phyloP scores from a whole-genome alignment of 1,140 invertebrate species.

The Teleogryllus occipitalis region DNA sequence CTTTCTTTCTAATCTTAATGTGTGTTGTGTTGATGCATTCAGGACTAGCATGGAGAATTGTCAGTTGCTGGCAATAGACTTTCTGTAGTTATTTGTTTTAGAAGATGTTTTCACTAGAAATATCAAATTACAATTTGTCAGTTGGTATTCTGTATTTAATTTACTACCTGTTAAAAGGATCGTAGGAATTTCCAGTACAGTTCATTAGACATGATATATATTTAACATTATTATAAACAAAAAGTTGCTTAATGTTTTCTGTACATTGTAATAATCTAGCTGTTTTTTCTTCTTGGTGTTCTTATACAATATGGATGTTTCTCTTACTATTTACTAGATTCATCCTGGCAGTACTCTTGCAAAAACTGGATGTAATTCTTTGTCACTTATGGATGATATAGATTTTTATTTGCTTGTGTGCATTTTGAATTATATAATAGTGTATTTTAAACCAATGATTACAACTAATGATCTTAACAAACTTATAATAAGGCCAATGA shows the following conservation, averaged over 20 bases:
- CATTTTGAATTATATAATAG: conserved; percentile 2
- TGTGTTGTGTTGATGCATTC: neutral
- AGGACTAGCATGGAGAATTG: neutral
- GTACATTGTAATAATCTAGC: neutral
- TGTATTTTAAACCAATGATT: neutral
- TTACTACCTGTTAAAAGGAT: neutral
- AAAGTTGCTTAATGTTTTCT: neutral
- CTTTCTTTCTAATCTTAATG: too few species aligned
- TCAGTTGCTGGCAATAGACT: neutral
- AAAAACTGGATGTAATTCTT: neutral
- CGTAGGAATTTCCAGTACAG: neutral
- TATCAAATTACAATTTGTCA: neutral
- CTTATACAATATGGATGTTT: conserved; percentile 1
- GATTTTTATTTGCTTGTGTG: neutral
- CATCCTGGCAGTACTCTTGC: neutral
- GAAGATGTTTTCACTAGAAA: neutral
- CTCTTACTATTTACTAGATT: neutral
- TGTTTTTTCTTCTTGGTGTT: conserved; percentile 1
- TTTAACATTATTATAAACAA: neutral
- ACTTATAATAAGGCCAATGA: neutral
- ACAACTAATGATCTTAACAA: neutral
- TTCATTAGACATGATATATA: neutral
- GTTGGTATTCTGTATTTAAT: neutral
- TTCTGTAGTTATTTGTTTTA: neutral
- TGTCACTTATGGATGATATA: neutral